phyloP scores from a whole-genome alignment of 1,140 invertebrate species.

The Halesus radiatus region DNA sequence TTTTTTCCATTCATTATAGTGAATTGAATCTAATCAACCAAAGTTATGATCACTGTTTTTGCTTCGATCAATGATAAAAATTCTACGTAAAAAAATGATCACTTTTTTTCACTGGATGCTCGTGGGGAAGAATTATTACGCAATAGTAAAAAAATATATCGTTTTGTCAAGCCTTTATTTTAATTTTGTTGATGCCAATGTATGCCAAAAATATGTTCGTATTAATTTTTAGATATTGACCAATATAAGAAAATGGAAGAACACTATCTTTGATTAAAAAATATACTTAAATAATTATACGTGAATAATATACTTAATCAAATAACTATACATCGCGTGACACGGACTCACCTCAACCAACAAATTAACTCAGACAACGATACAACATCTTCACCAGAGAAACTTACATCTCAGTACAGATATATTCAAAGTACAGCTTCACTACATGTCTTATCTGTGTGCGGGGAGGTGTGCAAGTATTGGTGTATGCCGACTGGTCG shows the following conservation, averaged over 20 bases:
- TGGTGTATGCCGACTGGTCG: conserved; percentile 33
- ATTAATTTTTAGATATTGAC: neutral
- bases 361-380: neutral
- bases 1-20: no score
- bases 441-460: neutral
- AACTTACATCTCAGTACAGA: no score
- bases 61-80: no score
- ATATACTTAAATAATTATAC: neutral
- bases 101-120: no score
- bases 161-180: no score
- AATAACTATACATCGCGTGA: conserved; percentile 6
- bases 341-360: conserved; percentile 11
- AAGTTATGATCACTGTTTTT: no score
- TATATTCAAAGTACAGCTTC: no score
- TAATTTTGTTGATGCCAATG: neutral
- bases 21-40: no score
- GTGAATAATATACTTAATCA: neutral
- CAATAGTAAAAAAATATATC: no score
- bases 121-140: no score
- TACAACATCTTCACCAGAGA: neutral
- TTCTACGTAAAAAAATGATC: no score
- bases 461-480: conserved; percentile 11
- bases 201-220: neutral
- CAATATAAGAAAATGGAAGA: neutral
- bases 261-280: neutral